These are phyloP conservation scores for Alethe castanea DNA, from an alignment of 2,113 vertebrate genomes.

Conservation along the genomic window DNA sequence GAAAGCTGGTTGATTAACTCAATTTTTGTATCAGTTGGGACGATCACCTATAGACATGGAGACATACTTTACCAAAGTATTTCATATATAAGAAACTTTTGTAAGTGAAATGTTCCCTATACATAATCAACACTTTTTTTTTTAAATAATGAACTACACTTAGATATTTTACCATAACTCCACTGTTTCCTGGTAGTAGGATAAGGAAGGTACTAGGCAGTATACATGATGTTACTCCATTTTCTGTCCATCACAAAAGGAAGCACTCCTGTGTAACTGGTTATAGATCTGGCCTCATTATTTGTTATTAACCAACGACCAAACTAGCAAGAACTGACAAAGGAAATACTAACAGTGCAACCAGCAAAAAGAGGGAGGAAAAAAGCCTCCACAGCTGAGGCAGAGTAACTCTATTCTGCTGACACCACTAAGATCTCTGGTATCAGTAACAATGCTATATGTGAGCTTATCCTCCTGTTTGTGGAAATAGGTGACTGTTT, in stretches of 20 bases:
- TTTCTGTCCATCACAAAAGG: neutral
- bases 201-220: neutral
- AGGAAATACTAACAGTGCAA: neutral
- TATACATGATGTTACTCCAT: neutral
- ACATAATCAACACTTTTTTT: neutral
- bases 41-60: slow-evolving; percentile 78
- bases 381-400: neutral
- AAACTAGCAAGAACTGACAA: neutral
- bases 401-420: neutral
- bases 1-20: slow-evolving; percentile 91
- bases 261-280: neutral
- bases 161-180: neutral
- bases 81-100: neutral
- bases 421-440: neutral
- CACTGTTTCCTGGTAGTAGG: neutral
- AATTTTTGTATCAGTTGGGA: slow-evolving; percentile 89
- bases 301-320: neutral
- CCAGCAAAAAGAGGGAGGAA: neutral
- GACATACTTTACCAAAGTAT: neutral
- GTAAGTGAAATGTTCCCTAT: neutral
- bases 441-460: neutral
- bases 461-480: neutral
- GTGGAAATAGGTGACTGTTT: neutral
- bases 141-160: neutral
- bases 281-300: neutral